These are phyloP conservation scores for Coryphaenoides rupestris DNA, from an alignment of 2,113 vertebrate genomes.

Conservation along the genomic window DNA sequence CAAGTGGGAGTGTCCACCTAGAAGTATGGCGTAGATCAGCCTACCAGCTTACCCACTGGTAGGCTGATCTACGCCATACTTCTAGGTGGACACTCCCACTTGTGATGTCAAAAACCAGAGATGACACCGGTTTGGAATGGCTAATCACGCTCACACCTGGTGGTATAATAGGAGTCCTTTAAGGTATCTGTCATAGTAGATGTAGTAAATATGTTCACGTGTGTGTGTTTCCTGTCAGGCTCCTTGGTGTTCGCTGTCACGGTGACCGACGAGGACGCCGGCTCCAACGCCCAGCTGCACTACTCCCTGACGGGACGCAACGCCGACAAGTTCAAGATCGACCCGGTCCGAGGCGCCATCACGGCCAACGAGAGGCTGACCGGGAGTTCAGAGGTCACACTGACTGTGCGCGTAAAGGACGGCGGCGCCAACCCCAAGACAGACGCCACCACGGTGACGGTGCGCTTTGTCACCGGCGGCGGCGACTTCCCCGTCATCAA, in stretches of 20 bases:
- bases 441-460: conserved; percentile 90
- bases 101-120: too few species aligned
- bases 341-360: conserved; percentile 87
- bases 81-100: too few species aligned
- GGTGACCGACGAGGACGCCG: conserved; percentile 87
- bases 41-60: too few species aligned
- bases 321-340: conserved; percentile 89
- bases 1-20: too few species aligned
- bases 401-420: conserved; percentile 89
- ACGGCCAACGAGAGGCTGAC: conserved; percentile 78
- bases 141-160: too few species aligned
- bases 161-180: not conserved
- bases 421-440: conserved; percentile 79
- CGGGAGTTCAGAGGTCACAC: conserved; percentile 85
- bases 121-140: too few species aligned
- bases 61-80: too few species aligned
- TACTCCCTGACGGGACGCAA: conserved; percentile 89
- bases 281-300: conserved; percentile 87
- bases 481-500: conserved; percentile 86
- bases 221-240: conserved; percentile 62
- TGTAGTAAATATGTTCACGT: too few species aligned
- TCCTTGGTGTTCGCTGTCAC: conserved; percentile 94
- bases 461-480: conserved; percentile 86
- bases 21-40: too few species aligned
- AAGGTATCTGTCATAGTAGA: too few species aligned